Base-by-base conservation (phyloP, 2,888 invertebrate genomes). In the Abscondita cerata region DNA sequence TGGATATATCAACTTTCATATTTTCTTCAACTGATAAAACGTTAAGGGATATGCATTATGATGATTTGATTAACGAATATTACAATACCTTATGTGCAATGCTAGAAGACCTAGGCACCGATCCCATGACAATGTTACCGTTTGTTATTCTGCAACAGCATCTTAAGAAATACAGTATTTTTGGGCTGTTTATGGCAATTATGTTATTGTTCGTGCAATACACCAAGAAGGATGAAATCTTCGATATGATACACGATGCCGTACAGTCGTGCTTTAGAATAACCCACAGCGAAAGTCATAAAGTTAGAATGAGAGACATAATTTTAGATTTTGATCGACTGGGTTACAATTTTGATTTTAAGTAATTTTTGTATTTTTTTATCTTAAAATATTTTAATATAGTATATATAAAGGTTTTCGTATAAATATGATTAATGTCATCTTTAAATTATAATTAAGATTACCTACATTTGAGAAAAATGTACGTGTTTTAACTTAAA, bases 1-100 rank as follows among this genome's bases (percentile, higher is more conserved):
- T 71, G 18, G 79, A 79, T 55, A 56, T 79, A 47, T 56, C 71
- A 2, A 77, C 78, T 52, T 68, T 76, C 56, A 51, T 79, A 9
- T 77, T 73, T 58, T 72, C 73, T 5, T 69, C 69, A 52, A 48
- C 69, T 13, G 64, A 67, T 9, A 67, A 67, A 12, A 60, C 71
- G 13, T 61, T 71, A 15, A 65, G 74, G 4, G 46, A 62, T 3
- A 18, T 68, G 51, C 56, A 72, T 33, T 76, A 62, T 38, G 67
- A 74, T 13, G 55, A 64, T 12, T 41, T 76, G 1, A 50, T 76
- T 2, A 52, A 66, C 19, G 64, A 67, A 36, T 76, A 76, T 63
- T 64, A 76, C 60, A 57, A 71, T 19, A 69, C 70, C 0, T 53
- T 76, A 11, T 66, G 64, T 3, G 59, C 64, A 3, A 60, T 54